These are phyloP conservation scores for Thecocarcelia acutangulata DNA, from an alignment of 2,888 invertebrate genomes.

Conservation along the genomic window DNA sequence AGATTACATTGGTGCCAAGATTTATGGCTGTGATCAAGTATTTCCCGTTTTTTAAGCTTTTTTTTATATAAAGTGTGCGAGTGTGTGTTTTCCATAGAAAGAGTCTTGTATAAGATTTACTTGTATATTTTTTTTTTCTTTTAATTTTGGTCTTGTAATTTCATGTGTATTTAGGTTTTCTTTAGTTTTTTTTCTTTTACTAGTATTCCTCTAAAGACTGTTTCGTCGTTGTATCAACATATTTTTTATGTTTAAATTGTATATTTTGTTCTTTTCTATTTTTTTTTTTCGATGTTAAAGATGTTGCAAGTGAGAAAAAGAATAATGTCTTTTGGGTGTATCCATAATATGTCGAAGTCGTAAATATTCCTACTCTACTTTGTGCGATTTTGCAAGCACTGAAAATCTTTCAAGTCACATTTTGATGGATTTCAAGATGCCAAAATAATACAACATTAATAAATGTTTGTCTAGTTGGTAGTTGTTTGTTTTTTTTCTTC, in stretches of 20 bases:
- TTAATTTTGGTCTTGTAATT: conserved; percentile 51
- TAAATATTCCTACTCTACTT: conserved; percentile 64
- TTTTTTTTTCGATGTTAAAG: conserved; percentile 57
- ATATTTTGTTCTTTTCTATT: conserved; percentile 18
- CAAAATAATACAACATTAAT: conserved; percentile 57
- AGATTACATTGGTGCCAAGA: conserved; percentile 69
- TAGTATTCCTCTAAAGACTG: conserved; percentile 33
- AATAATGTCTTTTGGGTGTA: conserved; percentile 68
- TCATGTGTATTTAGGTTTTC: conserved; percentile 51
- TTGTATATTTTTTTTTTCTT: conserved; percentile 8
- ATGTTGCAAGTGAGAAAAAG: conserved; percentile 70
- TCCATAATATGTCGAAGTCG: conserved; percentile 67
- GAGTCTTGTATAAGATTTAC: conserved; percentile 39
- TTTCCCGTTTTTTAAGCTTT: conserved; percentile 67
- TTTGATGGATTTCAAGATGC: conserved; percentile 67
- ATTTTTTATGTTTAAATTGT: conserved; percentile 33
- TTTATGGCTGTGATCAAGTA: conserved; percentile 69
- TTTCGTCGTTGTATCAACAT: conserved; percentile 45
- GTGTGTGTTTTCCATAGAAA: conserved; percentile 14
- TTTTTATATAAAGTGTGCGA: conserved; percentile 10
- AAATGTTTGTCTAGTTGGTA: conserved; percentile 50
- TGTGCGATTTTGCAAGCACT: conserved; percentile 13
- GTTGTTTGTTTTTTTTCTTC: not conserved
- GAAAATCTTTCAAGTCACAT: conserved; percentile 44
- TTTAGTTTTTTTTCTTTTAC: not conserved